A percentile compares a stretch with the other conserved stretches of the same genome.
Conservation (phyloP, 2,797 vertebrate genomes). For the Sardinella longiceps region DNA sequence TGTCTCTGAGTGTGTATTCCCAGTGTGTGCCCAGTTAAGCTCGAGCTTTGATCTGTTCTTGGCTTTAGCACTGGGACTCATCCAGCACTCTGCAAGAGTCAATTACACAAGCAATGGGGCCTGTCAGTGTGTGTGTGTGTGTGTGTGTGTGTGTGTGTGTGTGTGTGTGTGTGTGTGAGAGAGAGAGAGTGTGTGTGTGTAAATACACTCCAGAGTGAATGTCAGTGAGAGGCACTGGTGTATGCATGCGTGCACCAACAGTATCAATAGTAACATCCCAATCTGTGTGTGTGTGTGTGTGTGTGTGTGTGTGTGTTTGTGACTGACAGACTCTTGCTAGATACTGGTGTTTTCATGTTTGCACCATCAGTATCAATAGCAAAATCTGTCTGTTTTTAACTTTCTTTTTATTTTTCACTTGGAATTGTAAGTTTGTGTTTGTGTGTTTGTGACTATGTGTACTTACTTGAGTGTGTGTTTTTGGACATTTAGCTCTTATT, state of each 20-base stretch:
- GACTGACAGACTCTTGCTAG: too few species aligned
- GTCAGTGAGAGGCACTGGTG: not conserved
- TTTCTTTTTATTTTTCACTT: too few species aligned
- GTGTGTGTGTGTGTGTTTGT: too few species aligned
- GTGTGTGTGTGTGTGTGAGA: too few species aligned
- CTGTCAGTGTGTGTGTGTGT: not conserved
- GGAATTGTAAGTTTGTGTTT: too few species aligned
- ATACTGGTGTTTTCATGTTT: too few species aligned
- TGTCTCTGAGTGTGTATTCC: not conserved
- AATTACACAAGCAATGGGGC: not conserved
- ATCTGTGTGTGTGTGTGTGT: too few species aligned
- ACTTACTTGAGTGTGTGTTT: not conserved
- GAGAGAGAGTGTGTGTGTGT: too few species aligned
- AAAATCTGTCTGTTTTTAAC: too few species aligned
- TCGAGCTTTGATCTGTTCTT: constrained; percentile 7
- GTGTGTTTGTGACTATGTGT: not conserved
- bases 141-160: not conserved
- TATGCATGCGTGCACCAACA: too few species aligned
- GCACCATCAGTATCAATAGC: not conserved
- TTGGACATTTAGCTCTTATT: too few species aligned
- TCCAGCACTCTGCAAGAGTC: not conserved
- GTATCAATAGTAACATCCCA: too few species aligned
- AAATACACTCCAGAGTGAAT: not conserved
- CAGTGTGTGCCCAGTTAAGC: constrained; percentile 6
- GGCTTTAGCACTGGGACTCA: constrained; percentile 16